These are phyloP conservation scores for Gonioctena quinquepunctata DNA, from an alignment of 1,140 invertebrate species.

Conservation along the genomic window DNA sequence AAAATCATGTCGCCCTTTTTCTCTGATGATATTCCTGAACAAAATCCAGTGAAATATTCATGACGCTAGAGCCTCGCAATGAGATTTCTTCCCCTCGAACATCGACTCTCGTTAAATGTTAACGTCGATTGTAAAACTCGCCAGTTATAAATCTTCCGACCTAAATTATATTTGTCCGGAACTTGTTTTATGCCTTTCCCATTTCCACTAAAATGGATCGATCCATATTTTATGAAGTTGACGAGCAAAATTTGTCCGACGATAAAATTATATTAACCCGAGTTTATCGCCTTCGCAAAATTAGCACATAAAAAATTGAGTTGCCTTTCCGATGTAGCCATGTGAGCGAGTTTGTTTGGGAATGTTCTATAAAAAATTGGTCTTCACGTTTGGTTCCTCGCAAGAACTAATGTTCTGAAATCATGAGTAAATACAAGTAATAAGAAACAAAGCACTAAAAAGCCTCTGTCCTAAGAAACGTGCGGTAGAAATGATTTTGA, in stretches of 20 bases:
- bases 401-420: no score
- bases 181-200: slow-evolving; percentile 46
- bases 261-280: slow-evolving; percentile 34
- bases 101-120: slow-evolving; percentile 45
- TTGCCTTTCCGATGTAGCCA: slow-evolving; percentile 7
- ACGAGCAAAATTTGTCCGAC: slow-evolving; percentile 39
- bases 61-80: slow-evolving; percentile 21
- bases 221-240: slow-evolving; percentile 46
- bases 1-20: no score
- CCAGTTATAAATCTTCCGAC: slow-evolving; percentile 47
- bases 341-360: no score
- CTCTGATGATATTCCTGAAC: no score
- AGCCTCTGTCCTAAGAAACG: no score
- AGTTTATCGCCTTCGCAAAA: slow-evolving; percentile 7
- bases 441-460: no score
- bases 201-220: slow-evolving; percentile 40
- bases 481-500: no score
- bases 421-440: no score
- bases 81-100: slow-evolving; percentile 33
- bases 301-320: slow-evolving; percentile 12
- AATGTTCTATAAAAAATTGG: no score
- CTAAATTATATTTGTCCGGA: slow-evolving; percentile 50
- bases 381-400: no score
- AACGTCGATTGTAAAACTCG: slow-evolving; percentile 49
- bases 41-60: slow-evolving; percentile 22